Evolutionary conservation across 30 jellyfish, hydroid and myxozoan species (phyloP).

Genomic region (Aurelia aurita): DNA sequence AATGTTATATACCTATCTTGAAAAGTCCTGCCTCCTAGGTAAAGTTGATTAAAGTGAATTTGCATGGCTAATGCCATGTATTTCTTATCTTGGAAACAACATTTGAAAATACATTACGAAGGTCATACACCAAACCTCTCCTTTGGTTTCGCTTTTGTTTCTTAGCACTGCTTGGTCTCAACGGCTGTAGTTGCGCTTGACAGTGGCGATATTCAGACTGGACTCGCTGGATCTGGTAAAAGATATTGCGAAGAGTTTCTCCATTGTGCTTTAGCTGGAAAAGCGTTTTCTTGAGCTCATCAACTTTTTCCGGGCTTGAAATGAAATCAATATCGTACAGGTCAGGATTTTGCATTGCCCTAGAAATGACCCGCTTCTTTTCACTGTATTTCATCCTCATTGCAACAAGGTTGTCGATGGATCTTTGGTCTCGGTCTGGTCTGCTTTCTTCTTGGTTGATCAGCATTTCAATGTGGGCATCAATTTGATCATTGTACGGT

Average conservation of each 20-base stretch:
- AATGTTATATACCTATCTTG: too few species aligned
- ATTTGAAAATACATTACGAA: too few species aligned
- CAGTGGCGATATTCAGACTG: slow-evolving; percentile 26
- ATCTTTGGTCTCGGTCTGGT: slow-evolving; percentile 20
- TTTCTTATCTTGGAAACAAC: too few species aligned
- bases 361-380: slow-evolving; percentile 29
- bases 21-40: too few species aligned
- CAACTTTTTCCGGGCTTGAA: slow-evolving; percentile 47
- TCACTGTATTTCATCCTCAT: slow-evolving; percentile 47
- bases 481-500: slow-evolving; percentile 62
- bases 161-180: too few species aligned
- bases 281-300: slow-evolving; percentile 36
- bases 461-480: slow-evolving; percentile 61
- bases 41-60: too few species aligned
- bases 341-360: slow-evolving; percentile 52
- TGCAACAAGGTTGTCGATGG: slow-evolving; percentile 23
- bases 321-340: slow-evolving; percentile 10
- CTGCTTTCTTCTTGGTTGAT: slow-evolving; percentile 44
- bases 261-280: slow-evolving; percentile 69
- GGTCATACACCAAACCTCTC: too few species aligned
- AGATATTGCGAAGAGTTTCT: slow-evolving; percentile 15
- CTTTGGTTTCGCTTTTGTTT: too few species aligned
- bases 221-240: slow-evolving; percentile 11
- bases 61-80: too few species aligned
- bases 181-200: too few species aligned